Base-by-base conservation (phyloP, 2,888 invertebrate genomes). In the Diarsia brunnea region DNA sequence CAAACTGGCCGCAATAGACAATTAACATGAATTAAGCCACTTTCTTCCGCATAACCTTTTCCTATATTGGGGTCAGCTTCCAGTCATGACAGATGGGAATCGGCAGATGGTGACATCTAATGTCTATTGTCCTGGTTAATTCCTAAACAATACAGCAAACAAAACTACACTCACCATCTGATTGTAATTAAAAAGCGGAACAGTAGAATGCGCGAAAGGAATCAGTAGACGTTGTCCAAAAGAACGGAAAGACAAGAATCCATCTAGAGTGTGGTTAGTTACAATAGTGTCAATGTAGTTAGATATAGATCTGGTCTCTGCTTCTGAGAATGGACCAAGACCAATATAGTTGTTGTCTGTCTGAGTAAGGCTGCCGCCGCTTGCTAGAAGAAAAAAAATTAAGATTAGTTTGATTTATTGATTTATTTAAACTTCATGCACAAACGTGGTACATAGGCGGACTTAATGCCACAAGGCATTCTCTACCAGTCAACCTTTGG, bases 221-320 rank as follows among this genome's bases (percentile, higher is more conserved):
- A 97, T 94, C 12, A 97, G 89, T 31, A 97, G 89, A 16, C 95
- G 94, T 84, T 98, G 98, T 0, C 98, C 97, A 89, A 97, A 98
- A 0, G 97, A 97, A 86, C 98, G 97, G 84, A 98, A 97, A 0
- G 97, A 97, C 2, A 98, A 87, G 86, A 97, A 97, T 0, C 97
- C 95, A 11, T 91, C 91, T 0, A 97, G 89, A n/a, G 93, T 92
- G 1, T 78, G 64, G 3, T 65, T 51, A 1, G 93, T 89, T 43
- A 93, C 88, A n/a, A 97, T 92, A 14, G 85, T 89, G 11, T 92
- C 92, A 0, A 97, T 91, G 82, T 95, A 97, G 0, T 92, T 84
- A 24, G 97, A 94, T 2, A 97, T 76, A 0, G 92, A 84, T 75
- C 95, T 92, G 0, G 97, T 97, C 87, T 97, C 97, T 0, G 93